Evolutionary conservation across 2,113 vertebrate species (phyloP), one percentile per base, ranked within the genome.

Genomic region (Notarius quadriscutis): DNA sequence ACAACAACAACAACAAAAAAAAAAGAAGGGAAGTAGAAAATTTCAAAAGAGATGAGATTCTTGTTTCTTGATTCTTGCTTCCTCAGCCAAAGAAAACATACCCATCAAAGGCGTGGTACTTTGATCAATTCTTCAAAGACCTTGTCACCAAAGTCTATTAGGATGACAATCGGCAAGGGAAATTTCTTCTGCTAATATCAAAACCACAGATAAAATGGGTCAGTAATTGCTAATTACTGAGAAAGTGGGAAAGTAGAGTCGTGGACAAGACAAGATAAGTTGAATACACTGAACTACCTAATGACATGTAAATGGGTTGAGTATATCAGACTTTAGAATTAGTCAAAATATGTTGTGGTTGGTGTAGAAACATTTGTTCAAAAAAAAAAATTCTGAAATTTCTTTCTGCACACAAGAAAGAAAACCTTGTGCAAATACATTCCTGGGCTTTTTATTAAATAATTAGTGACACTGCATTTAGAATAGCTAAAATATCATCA

Each of bases 151-250:
- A 88, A 92, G 89, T 90, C 87, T 86, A 89, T 91, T 79, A 87
- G 87, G 85, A 87, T 63, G 87, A 87, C 85, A 89, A 91, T 84
- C 71, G 85, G 80, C 72, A 67, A 86, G 89, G 80, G 85, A 87
- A 84, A 89, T 89, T 87, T 88, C 87, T 77, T 92, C 81, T 90
- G 87, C 89, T 93, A 89, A 89, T 84, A 90, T 79, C 91, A 50
- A 79, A 86, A 86, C 83, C 88, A 87, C 90, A 83, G 85, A 88
- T 82, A 87, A 89, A 93, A 88, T 89, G 83, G 91, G 91, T 93
- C 90, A 87, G 91, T 93, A 92, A 95, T 94, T 91, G 93, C 92
- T 94, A 91, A 93, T 95, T 94, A 92, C 88, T 62, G 51, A 71
- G 30, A 83, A 88, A 77, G 69, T 88, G 84, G 89, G 65, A 87